Evolutionary conservation across 2,797 vertebrate genomes (phyloP), one percentile per base, ranked within the genome.

Genomic region (Gymnothorax javanicus): DNA sequence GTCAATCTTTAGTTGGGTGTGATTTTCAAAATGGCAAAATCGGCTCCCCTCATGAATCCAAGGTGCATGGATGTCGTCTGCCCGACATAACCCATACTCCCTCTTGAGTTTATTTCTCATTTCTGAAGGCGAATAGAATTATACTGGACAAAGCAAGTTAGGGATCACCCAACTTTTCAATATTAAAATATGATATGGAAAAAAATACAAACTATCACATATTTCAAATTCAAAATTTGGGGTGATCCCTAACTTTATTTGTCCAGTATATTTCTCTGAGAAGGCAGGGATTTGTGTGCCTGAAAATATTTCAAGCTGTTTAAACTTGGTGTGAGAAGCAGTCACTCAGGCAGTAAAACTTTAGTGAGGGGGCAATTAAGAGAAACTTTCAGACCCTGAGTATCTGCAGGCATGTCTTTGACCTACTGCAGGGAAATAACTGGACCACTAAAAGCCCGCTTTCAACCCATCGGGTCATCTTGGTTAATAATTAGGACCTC

Each of bases 331-430:
- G 91, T 92, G 91, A 89, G 92, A 91, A 91, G 91, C 91, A 91
- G 91, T 95, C 93, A 93, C 92, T 90, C 91, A 89, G 89, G 89
- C 88, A 87, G 91, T 95, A 91, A 94, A 94, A 91, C 85, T 90
- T 91, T 91, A 92, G 92, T 85, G 84, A 92, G 89, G 82, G 92
- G 87, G 91, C 92, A 71, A 92, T 93, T 93, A 83, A 86, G 89
- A 84, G 60, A 50, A 84, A 4, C 84, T 79, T 86, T 84, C 43
- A 87, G 89, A 92, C 88, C 89, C 86, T 90, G 89, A 86, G 75
- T 83, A 73, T 90, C 85, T 62, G 50, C 12, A 56, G 84, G 12
- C 50, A 60, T 9, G 5, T 25, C 62, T 90, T 13, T 52, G 67
- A 83, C 81, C 75, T 79, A 23, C 75, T 7, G 75, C 75, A 23